A percentile compares a stretch with the other conserved stretches of the same genome.
Conservation (phyloP, 2,113 vertebrate species). For the Vidua macroura region DNA sequence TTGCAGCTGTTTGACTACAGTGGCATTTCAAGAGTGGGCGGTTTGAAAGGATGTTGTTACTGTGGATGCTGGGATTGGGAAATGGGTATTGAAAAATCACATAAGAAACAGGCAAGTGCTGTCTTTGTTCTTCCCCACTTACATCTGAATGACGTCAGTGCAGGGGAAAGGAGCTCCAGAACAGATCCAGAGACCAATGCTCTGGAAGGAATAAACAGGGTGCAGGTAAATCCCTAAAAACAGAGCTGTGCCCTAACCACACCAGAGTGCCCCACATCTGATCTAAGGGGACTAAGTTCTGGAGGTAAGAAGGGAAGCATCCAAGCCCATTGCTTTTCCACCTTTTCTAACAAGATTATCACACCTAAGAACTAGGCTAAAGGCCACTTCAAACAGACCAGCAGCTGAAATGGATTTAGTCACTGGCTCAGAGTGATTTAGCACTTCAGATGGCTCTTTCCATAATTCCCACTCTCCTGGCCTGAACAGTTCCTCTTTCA, state of each 20-base stretch:
- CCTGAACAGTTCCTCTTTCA: constrained; percentile 41
- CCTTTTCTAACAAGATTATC: neutral
- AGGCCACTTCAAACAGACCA: constrained; percentile 38
- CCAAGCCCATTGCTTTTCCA: neutral
- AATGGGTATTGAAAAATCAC: constrained; percentile 56
- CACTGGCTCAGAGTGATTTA: constrained; percentile 30
- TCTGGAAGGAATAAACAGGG: neutral
- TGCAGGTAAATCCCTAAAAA: neutral
- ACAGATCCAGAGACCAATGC: neutral
- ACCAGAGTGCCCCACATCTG: neutral
- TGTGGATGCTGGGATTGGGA: constrained; percentile 46
- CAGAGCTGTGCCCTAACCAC: neutral
- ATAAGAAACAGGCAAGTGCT: neutral
- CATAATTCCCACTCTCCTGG: neutral
- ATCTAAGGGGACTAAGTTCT: neutral
- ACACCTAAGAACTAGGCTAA: neutral
- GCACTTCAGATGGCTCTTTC: constrained; percentile 13
- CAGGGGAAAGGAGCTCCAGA: constrained; percentile 7
- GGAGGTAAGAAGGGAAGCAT: neutral
- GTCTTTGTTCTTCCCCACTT: constrained; percentile 35
- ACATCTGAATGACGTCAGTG: constrained; percentile 2
- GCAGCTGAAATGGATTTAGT: constrained; percentile 52
- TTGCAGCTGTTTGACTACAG: constrained; percentile 64
- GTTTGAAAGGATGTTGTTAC: constrained; percentile 64
- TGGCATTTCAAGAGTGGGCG: constrained; percentile 52